A percentile compares a stretch with the other conserved stretches of the same genome.
Conservation (phyloP, 2,888 invertebrate genomes). For the Diarsia brunnea region DNA sequence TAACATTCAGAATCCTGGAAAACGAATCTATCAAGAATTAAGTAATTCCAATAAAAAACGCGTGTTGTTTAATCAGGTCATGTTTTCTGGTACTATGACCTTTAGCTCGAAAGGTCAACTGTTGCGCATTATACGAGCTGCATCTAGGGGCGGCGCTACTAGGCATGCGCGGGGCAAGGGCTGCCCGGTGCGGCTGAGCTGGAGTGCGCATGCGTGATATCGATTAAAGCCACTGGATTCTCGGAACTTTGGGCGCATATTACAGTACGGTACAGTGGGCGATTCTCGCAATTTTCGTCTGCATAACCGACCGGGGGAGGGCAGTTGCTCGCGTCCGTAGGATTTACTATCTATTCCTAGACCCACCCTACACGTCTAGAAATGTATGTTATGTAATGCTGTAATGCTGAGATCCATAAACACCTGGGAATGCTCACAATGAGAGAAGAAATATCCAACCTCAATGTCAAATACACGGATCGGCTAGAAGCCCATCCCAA, state of each 20-base stretch:
- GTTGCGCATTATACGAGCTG: background rate
- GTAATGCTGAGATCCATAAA: too few species aligned
- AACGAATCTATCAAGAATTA: background rate
- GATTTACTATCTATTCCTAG: too few species aligned
- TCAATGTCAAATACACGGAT: too few species aligned
- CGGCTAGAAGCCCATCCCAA: too few species aligned
- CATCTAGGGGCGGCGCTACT: background rate
- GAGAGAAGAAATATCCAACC: too few species aligned
- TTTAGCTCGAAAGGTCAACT: slow-evolving; percentile 12
- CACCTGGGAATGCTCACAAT: too few species aligned
- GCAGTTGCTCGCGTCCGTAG: too few species aligned
- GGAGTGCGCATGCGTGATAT: slow-evolving; percentile 14
- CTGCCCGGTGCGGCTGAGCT: background rate
- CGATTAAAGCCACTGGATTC: background rate
- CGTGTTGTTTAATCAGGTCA: background rate
- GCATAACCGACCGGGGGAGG: background rate
- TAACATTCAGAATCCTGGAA: background rate
- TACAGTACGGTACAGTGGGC: background rate
- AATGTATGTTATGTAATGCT: too few species aligned
- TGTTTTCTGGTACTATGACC: background rate
- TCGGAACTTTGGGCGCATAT: slow-evolving; percentile 19
- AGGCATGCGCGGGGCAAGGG: slow-evolving; percentile 1
- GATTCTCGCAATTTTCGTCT: background rate
- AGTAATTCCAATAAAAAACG: background rate
- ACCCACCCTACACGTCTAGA: too few species aligned